A percentile compares a stretch with the other conserved stretches of the same genome.
Conservation (phyloP, 2,888 invertebrate species). For the Drosophila mulleri region DNA sequence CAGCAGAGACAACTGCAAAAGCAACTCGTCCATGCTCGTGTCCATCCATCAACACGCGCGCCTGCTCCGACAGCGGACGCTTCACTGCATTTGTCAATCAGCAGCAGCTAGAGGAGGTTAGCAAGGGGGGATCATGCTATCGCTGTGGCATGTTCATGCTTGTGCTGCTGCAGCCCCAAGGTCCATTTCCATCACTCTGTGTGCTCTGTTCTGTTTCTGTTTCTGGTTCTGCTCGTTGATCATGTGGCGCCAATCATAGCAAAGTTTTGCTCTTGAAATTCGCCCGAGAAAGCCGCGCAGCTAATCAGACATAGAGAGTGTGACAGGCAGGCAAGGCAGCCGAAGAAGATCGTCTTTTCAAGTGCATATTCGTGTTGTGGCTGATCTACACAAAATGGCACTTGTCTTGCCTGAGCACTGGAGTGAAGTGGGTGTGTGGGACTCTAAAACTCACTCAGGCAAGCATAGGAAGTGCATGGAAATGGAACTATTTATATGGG, state of each 20-base stretch:
- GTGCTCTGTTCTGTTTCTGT: conserved; percentile 6
- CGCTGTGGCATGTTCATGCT: conserved; percentile 55
- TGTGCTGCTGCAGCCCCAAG: conserved; percentile 53
- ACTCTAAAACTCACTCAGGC: conserved; percentile 8
- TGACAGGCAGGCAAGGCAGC: background rate
- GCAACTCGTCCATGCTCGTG: conserved; percentile 43
- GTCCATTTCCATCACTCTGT: conserved; percentile 65
- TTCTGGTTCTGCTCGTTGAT: conserved; percentile 19
- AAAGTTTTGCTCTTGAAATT: conserved; percentile 69
- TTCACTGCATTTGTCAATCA: conserved; percentile 76
- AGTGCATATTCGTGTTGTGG: conserved; percentile 63
- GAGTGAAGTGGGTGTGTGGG: conserved; percentile 16
- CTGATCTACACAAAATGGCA: conserved; percentile 48
- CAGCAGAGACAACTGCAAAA: background rate
- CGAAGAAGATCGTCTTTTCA: conserved; percentile 42
- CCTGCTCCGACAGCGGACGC: conserved; percentile 46
- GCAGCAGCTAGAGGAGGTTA: conserved; percentile 15
- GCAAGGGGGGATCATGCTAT: conserved; percentile 12
- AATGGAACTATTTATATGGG: background rate
- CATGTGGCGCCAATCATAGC: conserved; percentile 38
- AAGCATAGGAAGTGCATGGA: background rate
- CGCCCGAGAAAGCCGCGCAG: conserved; percentile 37
- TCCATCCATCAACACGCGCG: conserved; percentile 69
- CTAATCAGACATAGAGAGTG: conserved; percentile 2
- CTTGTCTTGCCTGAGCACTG: background rate